Base-by-base conservation (phyloP, 2,888 invertebrate genomes). In the Bembecia ichneumoniformis region DNA sequence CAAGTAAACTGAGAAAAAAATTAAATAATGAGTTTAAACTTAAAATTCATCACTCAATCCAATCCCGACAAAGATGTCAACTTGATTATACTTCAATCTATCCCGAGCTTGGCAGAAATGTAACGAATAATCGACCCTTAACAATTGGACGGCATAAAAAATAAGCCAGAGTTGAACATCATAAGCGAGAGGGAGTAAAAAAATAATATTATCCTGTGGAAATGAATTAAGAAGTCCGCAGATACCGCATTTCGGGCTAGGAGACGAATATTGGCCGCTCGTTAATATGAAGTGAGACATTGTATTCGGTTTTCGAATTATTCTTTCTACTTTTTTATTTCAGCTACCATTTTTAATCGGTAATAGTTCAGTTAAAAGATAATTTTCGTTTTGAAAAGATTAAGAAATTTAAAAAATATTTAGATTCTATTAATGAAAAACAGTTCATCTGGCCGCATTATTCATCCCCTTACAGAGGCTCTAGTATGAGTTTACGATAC, bases 201-300 rank as follows among this genome's bases (percentile, higher is more conserved):
- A 87, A 87, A 87, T 87, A 87, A 87, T 86, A 87, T 86, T 86
- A 87, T 87, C 86, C 86, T 62, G 81, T 82, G 82, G 82, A 87
- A 86, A 87, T 86, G 86, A 87, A 87, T 87, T 87, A 87, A 87
- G 81, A 77, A 78, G 77, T 75, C 77, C 75, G 66, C 74, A 75
- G 83, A 86, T 83, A 82, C 79, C 72, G 67, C 55, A 71, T 60
- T 57, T 60, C 57, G 53, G 59, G 60, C 54, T 55, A 56, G 61
- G 57, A 58, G 52, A 51, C 51, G 54, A 53, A 51, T 53, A 46
- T 11, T 44, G 34, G 16, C 11, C 28, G 20, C 34, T 34, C 3
- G 47, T 40, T 34, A 46, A 11, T 35, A 43, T 52, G 52, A 52
- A 35, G 16, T 40, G 1, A 40, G 40, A 28, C 28, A 28, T 28